Conservation (phyloP, 2,888 invertebrate species). For the Dicranocentrus wangi region DNA sequence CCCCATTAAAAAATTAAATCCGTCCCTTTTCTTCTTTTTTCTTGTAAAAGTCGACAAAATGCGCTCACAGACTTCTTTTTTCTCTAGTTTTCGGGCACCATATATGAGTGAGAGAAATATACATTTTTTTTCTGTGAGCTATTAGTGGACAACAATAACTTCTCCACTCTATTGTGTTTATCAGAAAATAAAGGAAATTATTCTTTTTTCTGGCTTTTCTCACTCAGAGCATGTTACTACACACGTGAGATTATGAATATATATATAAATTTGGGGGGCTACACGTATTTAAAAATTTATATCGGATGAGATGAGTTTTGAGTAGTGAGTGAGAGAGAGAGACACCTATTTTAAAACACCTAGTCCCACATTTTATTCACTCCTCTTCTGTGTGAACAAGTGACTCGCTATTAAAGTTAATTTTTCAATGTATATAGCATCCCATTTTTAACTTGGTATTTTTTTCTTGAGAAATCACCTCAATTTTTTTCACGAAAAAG, state of each 20-base stretch:
- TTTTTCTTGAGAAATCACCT: constrained; percentile 41
- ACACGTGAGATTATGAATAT: constrained; percentile 2
- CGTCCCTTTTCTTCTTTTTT: constrained; percentile 13
- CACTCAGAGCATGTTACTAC: background rate
- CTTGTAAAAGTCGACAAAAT: constrained; percentile 10
- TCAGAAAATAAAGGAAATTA: background rate
- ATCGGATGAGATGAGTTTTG: background rate
- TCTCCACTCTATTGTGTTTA: constrained; percentile 10
- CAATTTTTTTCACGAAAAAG: constrained; percentile 43
- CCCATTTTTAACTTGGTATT: constrained; percentile 19
- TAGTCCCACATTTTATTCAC: background rate
- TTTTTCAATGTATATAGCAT: constrained; percentile 52
- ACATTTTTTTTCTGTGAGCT: constrained; percentile 24
- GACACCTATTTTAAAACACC: background rate
- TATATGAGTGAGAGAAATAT: too few relatives aligned
- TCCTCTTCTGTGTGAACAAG: constrained; percentile 20
- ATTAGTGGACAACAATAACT: constrained; percentile 34
- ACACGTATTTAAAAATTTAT: background rate
- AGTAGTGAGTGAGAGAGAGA: too few relatives aligned
- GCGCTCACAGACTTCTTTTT: constrained; percentile 8
- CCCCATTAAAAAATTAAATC: constrained; percentile 58
- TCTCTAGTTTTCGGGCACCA: background rate
- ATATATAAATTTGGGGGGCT: background rate
- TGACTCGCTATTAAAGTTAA: constrained; percentile 41
- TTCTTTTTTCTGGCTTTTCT: background rate